Evolutionary conservation across 2,113 vertebrate genomes (phyloP).

Genomic region (Felis chaus): DNA sequence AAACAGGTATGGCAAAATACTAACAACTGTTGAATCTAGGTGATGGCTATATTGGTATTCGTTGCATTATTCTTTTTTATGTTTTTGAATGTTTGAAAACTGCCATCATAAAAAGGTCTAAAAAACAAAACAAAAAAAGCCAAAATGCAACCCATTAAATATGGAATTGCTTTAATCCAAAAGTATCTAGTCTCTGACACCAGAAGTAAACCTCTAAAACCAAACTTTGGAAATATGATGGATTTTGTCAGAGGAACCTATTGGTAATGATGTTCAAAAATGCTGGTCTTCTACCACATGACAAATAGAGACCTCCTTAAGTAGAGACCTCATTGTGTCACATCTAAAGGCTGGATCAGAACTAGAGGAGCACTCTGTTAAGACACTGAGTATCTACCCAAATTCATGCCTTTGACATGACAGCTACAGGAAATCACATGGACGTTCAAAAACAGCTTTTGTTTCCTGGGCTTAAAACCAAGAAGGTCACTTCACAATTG

Average conservation of each 20-base stretch:
- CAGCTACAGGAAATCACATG: not conserved
- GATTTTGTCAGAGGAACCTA: not conserved
- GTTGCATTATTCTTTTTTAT: not conserved
- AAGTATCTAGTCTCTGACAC: not conserved
- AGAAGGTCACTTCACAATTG: not conserved
- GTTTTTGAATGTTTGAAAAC: slow-evolving; percentile 29
- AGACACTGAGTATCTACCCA: not conserved
- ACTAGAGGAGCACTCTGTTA: not conserved
- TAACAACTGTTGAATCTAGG: not conserved
- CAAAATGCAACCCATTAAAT: not conserved
- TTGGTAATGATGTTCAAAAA: not conserved
- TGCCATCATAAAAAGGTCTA: not conserved
- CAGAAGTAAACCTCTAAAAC: slow-evolving; percentile 29
- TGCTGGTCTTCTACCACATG: not conserved
- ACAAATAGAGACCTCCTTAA: not conserved
- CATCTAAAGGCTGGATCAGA: not conserved
- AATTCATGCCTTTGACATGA: not conserved
- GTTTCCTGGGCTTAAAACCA: not conserved
- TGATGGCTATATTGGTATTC: not conserved
- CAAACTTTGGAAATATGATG: not conserved
- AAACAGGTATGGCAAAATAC: not conserved
- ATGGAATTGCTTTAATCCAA: not conserved
- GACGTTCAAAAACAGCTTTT: not conserved
- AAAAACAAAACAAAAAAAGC: not conserved
- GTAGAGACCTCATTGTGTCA: not conserved